phyloP scores from a whole-genome alignment of 2,113 vertebrate species.

The Apteryx owenii region DNA sequence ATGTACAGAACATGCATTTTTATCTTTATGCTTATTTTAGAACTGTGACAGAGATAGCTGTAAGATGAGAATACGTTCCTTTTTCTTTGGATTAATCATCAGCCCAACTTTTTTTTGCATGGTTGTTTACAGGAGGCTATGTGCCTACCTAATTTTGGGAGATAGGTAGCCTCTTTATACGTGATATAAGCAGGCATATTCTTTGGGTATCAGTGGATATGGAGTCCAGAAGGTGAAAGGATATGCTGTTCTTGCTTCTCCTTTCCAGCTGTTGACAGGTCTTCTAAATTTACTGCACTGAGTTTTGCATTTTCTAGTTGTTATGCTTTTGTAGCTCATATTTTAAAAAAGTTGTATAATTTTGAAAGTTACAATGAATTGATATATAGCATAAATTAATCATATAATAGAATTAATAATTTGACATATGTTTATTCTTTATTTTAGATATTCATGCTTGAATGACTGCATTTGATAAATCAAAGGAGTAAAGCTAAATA shows the following conservation, averaged over 20 bases:
- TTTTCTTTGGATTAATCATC: constrained; percentile 50
- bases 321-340: background rate
- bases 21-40: background rate
- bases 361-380: background rate
- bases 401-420: background rate
- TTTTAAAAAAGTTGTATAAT: background rate
- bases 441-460: background rate
- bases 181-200: fast-evolving
- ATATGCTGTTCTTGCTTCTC: background rate
- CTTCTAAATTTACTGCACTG: background rate
- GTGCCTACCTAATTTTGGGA: background rate
- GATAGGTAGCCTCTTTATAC: background rate
- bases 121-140: background rate
- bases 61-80: background rate
- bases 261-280: background rate
- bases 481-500: background rate
- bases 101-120: background rate
- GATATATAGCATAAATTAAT: background rate
- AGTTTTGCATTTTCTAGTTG: background rate
- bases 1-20: background rate
- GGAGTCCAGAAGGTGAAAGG: background rate
- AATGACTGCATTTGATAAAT: background rate
- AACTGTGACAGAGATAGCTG: constrained; percentile 10
- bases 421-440: background rate
- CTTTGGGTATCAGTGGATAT: background rate